phyloP scores from a whole-genome alignment of 1,140 invertebrate genomes.

The Propsilocerus akamusi region DNA sequence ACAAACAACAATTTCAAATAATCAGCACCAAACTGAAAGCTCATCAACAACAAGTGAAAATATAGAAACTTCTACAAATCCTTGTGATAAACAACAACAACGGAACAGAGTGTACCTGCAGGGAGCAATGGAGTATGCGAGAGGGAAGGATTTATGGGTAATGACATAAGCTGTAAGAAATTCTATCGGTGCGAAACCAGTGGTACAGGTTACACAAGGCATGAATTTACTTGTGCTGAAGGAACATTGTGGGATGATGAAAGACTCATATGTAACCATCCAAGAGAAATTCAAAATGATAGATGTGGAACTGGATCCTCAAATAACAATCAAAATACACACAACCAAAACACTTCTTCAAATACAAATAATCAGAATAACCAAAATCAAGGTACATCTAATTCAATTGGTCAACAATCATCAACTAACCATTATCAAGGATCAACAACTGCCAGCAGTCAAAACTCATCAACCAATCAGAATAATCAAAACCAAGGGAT shows the following conservation, averaged over 20 bases:
- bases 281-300: neutral
- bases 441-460: constrained; percentile 7
- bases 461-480: constrained; percentile 9
- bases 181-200: constrained; percentile 34
- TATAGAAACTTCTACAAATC: no score
- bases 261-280: constrained; percentile 21
- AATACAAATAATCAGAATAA: no score
- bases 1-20: constrained; percentile 9
- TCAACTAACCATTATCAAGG: no score
- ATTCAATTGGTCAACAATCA: neutral
- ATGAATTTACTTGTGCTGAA: constrained; percentile 23
- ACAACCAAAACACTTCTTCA: no score
- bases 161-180: constrained; percentile 34
- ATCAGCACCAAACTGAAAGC: constrained; percentile 4
- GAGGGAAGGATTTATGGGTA: constrained; percentile 41
- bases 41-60: constrained; percentile 7
- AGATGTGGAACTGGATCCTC: neutral
- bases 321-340: neutral
- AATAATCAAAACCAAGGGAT: neutral
- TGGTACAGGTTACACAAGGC: constrained; percentile 22
- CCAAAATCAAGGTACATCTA: no score
- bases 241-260: constrained; percentile 27
- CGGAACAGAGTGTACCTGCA: neutral
- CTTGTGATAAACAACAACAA: neutral
- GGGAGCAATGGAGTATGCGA: constrained; percentile 15